These are phyloP conservation scores for Drosophila grimshawi DNA, from an alignment of 1,140 invertebrate genomes.

Conservation along the genomic window DNA sequence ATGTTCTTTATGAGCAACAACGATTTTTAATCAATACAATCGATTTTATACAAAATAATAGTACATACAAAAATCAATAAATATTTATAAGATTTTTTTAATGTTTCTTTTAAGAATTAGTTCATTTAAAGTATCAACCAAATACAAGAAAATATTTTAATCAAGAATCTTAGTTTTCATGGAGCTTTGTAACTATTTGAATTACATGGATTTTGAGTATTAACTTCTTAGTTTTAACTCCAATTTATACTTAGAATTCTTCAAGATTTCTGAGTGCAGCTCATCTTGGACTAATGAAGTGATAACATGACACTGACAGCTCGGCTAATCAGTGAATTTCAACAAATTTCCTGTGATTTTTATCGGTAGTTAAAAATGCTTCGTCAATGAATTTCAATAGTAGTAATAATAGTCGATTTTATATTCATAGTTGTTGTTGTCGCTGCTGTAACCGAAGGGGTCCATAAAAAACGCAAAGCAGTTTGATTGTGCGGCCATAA, in stretches of 20 bases:
- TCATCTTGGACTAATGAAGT: constrained; percentile 60
- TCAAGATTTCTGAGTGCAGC: constrained; percentile 1
- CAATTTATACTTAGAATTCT: neutral
- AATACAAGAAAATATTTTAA: too few species aligned
- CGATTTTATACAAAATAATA: too few species aligned
- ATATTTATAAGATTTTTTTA: too few species aligned
- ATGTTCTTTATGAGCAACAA: too few species aligned
- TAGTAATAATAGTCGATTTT: constrained; percentile 60
- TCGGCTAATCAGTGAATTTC: constrained; percentile 51
- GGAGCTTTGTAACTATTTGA: neutral
- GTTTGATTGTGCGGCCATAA: constrained; percentile 73
- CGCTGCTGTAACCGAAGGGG: constrained; percentile 43
- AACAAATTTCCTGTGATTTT: constrained; percentile 76
- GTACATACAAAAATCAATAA: too few species aligned
- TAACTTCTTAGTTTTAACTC: neutral
- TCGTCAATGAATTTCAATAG: constrained; percentile 57
- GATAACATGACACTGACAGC: constrained; percentile 55
- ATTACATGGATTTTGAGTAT: neutral
- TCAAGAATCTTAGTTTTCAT: too few species aligned
- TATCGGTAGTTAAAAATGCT: constrained; percentile 62
- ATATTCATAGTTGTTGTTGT: constrained; percentile 4
- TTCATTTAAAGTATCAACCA: too few species aligned
- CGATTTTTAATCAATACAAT: too few species aligned
- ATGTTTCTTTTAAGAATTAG: too few species aligned
- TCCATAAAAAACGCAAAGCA: constrained; percentile 78